Conservation (phyloP, 2,113 vertebrate species). For the Patagioenas fasciata region DNA sequence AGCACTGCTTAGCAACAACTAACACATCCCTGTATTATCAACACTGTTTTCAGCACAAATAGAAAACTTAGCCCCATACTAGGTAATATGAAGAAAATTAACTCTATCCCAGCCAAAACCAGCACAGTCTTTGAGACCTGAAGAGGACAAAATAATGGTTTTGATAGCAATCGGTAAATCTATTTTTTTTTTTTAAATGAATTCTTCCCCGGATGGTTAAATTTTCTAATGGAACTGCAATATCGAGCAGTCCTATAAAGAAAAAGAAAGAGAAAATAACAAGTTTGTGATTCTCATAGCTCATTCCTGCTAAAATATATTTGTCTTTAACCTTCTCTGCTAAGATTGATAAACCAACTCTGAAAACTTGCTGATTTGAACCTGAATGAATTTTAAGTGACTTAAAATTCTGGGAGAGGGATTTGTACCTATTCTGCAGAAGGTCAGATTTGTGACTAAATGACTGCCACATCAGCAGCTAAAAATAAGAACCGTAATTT, state of each 20-base stretch:
- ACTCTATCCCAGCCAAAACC: no score
- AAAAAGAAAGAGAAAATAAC: not conserved
- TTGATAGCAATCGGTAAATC: not conserved
- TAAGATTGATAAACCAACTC: not conserved
- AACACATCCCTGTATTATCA: no score
- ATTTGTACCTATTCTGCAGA: not conserved
- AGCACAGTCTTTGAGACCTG: not conserved
- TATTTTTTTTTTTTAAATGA: not conserved
- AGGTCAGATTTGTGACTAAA: not conserved
- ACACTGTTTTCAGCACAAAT: no score
- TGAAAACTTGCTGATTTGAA: not conserved
- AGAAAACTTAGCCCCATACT: no score
- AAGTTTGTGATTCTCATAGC: not conserved
- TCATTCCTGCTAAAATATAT: not conserved
- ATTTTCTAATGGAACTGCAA: not conserved
- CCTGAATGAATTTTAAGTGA: not conserved
- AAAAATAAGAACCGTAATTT: conserved; percentile 10
- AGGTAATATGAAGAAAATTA: no score
- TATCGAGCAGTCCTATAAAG: not conserved
- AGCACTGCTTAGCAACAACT: no score
- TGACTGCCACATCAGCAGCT: not conserved
- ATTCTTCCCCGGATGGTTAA: not conserved
- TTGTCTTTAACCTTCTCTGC: not conserved
- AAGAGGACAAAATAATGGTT: not conserved
- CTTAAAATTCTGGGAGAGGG: not conserved